Evolutionary conservation across 2,888 invertebrate genomes (phyloP).

Genomic region (Operophtera brumata): DNA sequence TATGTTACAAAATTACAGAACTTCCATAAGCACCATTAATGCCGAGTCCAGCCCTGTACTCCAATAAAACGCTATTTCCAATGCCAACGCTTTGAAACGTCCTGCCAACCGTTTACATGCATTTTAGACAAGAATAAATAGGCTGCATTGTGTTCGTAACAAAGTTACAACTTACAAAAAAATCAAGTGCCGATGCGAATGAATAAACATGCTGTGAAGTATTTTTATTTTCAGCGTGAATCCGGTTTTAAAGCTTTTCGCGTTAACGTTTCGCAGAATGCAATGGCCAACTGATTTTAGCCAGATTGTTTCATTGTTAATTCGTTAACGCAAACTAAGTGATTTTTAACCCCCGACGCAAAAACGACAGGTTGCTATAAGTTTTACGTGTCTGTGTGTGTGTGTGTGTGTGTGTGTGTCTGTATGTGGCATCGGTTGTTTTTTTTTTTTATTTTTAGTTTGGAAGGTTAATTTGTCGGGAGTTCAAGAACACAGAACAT

Average conservation of each 20-base stretch:
- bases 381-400: too few species aligned
- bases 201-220: slow-evolving; percentile 23
- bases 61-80: slow-evolving; percentile 55
- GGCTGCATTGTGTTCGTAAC: slow-evolving; percentile 38
- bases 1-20: too few species aligned
- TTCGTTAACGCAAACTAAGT: slow-evolving; percentile 1
- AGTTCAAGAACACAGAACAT: too few species aligned
- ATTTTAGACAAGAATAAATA: slow-evolving; percentile 55
- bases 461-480: too few species aligned
- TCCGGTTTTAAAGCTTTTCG: slow-evolving; percentile 22
- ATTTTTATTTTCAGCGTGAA: slow-evolving; percentile 22
- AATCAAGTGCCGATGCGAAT: slow-evolving; percentile 26
- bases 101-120: slow-evolving; percentile 45
- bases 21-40: background rate
- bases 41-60: slow-evolving; percentile 29
- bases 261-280: slow-evolving; percentile 21
- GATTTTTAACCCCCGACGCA: background rate
- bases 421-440: too few species aligned
- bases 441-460: too few species aligned
- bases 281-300: slow-evolving; percentile 22
- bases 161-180: slow-evolving; percentile 34
- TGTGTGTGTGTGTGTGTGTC: too few species aligned
- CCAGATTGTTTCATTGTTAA: slow-evolving; percentile 14
- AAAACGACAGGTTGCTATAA: too few species aligned
- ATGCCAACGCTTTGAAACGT: slow-evolving; percentile 41